Conservation (phyloP, 1,140 invertebrate species). For the Papilio helenus region DNA sequence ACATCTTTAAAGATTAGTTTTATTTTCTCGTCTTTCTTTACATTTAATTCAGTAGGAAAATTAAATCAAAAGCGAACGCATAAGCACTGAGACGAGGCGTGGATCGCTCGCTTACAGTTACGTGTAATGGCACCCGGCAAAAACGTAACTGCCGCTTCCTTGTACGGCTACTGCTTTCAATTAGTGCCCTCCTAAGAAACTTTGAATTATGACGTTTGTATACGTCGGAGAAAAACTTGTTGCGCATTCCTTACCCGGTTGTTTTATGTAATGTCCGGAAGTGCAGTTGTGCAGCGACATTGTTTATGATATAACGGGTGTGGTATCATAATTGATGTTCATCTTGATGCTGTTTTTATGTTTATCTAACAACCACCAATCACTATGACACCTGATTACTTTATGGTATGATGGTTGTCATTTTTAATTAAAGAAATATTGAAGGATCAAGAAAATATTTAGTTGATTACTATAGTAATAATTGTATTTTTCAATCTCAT, state of each 20-base stretch:
- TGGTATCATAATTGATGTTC: slow-evolving; percentile 21
- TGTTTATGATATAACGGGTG: slow-evolving; percentile 25
- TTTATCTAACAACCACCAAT: slow-evolving; percentile 9
- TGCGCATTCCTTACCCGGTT: slow-evolving; percentile 30
- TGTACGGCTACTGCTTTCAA: slow-evolving; percentile 51
- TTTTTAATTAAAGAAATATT: too few species aligned
- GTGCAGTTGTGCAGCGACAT: slow-evolving; percentile 18
- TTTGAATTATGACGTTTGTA: slow-evolving; percentile 57
- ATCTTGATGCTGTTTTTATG: slow-evolving; percentile 17
- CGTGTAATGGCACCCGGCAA: slow-evolving; percentile 56
- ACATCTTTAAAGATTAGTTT: background rate
- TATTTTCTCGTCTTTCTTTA: background rate
- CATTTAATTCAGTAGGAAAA: background rate
- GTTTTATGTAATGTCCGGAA: slow-evolving; percentile 33
- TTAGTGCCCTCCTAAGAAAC: slow-evolving; percentile 53
- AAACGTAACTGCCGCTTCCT: slow-evolving; percentile 54
- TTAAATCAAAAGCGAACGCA: background rate
- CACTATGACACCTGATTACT: background rate
- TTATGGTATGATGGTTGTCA: too few species aligned
- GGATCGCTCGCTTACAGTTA: slow-evolving; percentile 55
- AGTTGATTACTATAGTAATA: too few species aligned
- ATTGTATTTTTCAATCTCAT: too few species aligned
- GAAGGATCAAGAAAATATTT: too few species aligned
- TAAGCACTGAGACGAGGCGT: slow-evolving; percentile 11
- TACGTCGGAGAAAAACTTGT: slow-evolving; percentile 31